A percentile compares a stretch with the other conserved stretches of the same genome.
These are phyloP conservation scores for Eupeodes corollae DNA, from an alignment of 1,140 invertebrate genomes.

Conservation along the genomic window DNA sequence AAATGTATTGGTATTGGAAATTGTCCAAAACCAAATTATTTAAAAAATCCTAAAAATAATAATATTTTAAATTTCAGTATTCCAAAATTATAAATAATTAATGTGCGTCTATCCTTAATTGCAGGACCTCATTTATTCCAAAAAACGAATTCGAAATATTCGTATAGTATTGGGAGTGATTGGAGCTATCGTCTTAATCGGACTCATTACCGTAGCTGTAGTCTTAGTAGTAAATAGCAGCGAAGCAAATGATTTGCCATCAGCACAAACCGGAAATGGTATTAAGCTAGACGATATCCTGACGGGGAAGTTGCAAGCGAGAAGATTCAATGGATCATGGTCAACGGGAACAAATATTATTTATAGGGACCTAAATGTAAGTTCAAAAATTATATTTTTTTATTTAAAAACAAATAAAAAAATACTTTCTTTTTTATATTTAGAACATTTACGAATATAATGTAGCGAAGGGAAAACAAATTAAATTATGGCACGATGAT, in stretches of 20 bases:
- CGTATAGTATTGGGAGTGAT: constrained; percentile 21
- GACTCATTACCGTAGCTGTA: constrained; percentile 18
- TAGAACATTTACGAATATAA: constrained; percentile 26
- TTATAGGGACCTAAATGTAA: constrained; percentile 21
- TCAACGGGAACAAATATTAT: constrained; percentile 36
- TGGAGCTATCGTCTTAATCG: constrained; percentile 14
- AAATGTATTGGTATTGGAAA: too few relatives aligned
- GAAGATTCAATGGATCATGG: constrained; percentile 44
- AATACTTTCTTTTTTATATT: neutral
- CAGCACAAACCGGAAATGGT: constrained; percentile 11
- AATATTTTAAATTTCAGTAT: too few relatives aligned
- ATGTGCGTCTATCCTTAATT: neutral
- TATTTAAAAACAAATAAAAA: neutral
- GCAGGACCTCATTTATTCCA: constrained; percentile 29
- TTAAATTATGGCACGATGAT: constrained; percentile 13
- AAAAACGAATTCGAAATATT: constrained; percentile 22
- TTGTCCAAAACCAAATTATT: too few relatives aligned
- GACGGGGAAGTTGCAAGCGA: constrained; percentile 36
- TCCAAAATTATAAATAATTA: too few relatives aligned
- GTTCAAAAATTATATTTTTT: constrained; percentile 4
- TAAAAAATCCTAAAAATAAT: too few relatives aligned
- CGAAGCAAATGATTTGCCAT: constrained; percentile 6
- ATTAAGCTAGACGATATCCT: constrained; percentile 40
- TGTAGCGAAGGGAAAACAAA: constrained; percentile 14
- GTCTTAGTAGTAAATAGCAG: constrained; percentile 14